A percentile compares a stretch with the other conserved stretches of the same genome.
phyloP scores from a whole-genome alignment of 2,888 invertebrate species.

The Mongoloraphidia duomilia region DNA sequence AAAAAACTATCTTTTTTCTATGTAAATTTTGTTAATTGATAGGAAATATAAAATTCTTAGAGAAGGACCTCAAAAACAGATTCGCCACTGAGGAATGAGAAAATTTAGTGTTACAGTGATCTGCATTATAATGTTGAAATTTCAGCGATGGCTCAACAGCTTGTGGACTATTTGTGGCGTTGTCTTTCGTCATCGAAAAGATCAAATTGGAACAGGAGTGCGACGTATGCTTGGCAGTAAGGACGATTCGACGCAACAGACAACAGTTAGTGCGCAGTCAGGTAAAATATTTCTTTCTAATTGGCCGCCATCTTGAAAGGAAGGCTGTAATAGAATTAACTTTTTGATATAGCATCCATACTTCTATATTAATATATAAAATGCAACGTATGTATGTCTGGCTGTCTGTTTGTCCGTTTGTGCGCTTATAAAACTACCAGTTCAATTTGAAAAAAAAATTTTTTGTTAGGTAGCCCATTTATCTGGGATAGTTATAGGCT shows the following conservation, averaged over 20 bases:
- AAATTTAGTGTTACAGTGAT: too few relatives aligned
- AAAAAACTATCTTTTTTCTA: background rate
- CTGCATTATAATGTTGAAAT: constrained; percentile 2
- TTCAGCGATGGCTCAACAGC: constrained; percentile 33
- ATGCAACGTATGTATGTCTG: too few relatives aligned
- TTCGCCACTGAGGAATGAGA: too few relatives aligned
- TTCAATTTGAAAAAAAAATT: too few relatives aligned
- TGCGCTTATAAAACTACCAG: too few relatives aligned
- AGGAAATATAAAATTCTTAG: background rate
- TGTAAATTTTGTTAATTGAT: background rate
- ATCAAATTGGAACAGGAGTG: constrained; percentile 34
- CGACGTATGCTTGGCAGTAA: constrained; percentile 33
- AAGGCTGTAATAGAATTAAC: too few relatives aligned
- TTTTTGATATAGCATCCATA: too few relatives aligned
- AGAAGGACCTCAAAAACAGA: background rate
- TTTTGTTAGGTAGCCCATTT: too few relatives aligned
- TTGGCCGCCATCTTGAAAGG: too few relatives aligned
- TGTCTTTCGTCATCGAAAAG: constrained; percentile 32
- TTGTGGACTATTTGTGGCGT: constrained; percentile 31
- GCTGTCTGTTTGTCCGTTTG: too few relatives aligned
- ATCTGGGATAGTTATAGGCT: too few relatives aligned
- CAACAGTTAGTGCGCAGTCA: constrained; percentile 26
- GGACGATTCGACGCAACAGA: constrained; percentile 30
- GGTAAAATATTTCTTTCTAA: constrained; percentile 22
- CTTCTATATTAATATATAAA: too few relatives aligned